Evolutionary conservation across 2,113 vertebrate species (phyloP).

Genomic region (Apodemus speciosus): DNA sequence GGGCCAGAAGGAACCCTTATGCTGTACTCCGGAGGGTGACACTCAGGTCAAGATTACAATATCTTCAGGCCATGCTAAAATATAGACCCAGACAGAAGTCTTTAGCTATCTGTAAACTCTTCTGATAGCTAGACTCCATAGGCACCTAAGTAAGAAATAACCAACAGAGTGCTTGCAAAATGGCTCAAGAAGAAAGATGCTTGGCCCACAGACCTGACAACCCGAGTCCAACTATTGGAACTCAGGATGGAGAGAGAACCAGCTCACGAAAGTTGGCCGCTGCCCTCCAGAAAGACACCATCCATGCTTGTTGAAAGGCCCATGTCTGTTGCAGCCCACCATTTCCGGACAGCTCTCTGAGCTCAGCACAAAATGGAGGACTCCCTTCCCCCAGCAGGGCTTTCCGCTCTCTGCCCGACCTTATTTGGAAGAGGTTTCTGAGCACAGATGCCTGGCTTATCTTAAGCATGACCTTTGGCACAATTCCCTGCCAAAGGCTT

Average conservation of each 20-base stretch:
- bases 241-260: neutral
- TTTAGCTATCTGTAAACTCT: neutral
- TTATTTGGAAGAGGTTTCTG: too few species aligned
- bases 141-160: neutral
- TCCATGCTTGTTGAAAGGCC: neutral
- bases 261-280: neutral
- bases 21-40: neutral
- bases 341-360: too few species aligned
- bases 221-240: neutral
- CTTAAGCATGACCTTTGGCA: too few species aligned
- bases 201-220: neutral
- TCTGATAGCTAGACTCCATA: neutral
- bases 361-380: too few species aligned
- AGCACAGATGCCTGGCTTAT: too few species aligned
- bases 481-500: too few species aligned
- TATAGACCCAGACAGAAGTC: neutral
- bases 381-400: too few species aligned
- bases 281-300: neutral
- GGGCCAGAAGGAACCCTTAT: neutral
- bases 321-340: too few species aligned
- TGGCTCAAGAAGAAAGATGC: neutral
- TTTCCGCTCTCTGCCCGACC: too few species aligned
- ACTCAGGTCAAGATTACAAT: neutral
- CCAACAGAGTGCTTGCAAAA: neutral
- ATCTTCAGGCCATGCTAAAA: neutral